phyloP scores from a whole-genome alignment of 2,113 vertebrate genomes.

The Thoracochromis brauschi region DNA sequence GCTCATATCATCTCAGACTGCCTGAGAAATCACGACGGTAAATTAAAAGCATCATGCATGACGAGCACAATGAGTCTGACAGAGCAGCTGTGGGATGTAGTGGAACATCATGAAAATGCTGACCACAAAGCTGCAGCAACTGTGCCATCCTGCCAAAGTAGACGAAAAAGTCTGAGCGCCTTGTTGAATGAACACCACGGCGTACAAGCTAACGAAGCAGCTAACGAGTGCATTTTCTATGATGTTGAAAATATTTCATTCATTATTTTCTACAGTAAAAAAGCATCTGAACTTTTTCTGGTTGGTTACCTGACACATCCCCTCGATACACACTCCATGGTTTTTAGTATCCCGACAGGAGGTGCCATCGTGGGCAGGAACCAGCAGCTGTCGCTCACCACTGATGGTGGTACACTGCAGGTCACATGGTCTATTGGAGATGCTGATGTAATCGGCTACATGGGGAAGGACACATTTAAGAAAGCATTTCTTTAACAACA shows the following conservation, averaged over 20 bases:
- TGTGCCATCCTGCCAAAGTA: neutral
- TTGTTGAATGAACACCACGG: neutral
- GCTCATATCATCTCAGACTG: neutral
- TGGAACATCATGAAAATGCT: neutral
- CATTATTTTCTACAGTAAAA: neutral
- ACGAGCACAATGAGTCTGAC: neutral
- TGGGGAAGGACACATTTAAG: neutral
- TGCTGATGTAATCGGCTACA: constrained; percentile 87
- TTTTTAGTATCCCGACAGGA: constrained; percentile 78
- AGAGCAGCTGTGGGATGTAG: neutral
- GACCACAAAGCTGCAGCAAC: neutral
- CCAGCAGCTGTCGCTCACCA: constrained; percentile 82
- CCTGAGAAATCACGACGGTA: neutral
- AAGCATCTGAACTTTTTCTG: neutral
- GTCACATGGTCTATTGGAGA: constrained; percentile 89
- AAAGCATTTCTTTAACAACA: neutral
- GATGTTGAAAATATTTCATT: neutral
- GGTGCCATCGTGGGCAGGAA: constrained; percentile 82
- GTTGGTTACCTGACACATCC: constrained; percentile 80
- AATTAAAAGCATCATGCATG: neutral
- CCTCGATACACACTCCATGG: constrained; percentile 84
- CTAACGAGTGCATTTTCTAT: neutral
- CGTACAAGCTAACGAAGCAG: rapidly evolving
- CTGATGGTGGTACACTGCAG: constrained; percentile 83
- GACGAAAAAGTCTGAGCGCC: neutral